Evolutionary conservation across 1,140 invertebrate species (phyloP).

Genomic region (Temnothorax longispinosus): DNA sequence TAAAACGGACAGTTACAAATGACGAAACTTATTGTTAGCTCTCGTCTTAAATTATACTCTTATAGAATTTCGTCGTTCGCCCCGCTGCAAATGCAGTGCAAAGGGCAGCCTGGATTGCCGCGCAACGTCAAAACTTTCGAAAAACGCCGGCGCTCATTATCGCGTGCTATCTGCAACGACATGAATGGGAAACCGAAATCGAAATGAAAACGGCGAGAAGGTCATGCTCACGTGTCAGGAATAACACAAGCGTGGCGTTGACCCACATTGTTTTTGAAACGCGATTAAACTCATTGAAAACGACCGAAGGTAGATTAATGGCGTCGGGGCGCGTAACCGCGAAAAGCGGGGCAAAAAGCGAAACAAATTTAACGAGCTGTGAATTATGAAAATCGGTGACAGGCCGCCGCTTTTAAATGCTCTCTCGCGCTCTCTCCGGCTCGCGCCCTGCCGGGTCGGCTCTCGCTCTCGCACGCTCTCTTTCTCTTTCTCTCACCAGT

Average conservation of each 20-base stretch:
- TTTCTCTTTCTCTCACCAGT: conserved; percentile 40
- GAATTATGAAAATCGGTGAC: conserved; percentile 85
- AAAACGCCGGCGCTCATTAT: conserved; percentile 67
- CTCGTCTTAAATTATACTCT: background rate
- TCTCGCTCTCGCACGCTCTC: background rate
- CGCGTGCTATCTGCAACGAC: conserved; percentile 61
- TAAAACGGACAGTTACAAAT: background rate
- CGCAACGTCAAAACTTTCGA: background rate
- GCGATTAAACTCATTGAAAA: conserved; percentile 81
- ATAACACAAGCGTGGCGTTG: conserved; percentile 75
- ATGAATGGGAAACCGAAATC: conserved; percentile 76
- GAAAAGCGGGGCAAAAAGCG: conserved; percentile 76
- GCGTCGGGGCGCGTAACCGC: conserved; percentile 72
- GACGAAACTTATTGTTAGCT: background rate
- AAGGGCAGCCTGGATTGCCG: background rate
- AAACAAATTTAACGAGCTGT: conserved; percentile 83
- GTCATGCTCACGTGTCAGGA: conserved; percentile 72
- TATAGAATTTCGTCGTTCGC: background rate
- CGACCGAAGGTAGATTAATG: conserved; percentile 82
- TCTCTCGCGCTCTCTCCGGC: conserved; percentile 49
- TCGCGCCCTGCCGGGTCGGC: conserved; percentile 9
- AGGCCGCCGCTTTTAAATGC: conserved; percentile 75
- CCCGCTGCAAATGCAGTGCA: background rate
- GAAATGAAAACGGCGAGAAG: conserved; percentile 77
- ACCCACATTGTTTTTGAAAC: conserved; percentile 81